Percentiles rank a stretch among this genome's conserved stretches.
phyloP scores from a whole-genome alignment of 1,140 invertebrate species.

The Hycleus cichorii region DNA sequence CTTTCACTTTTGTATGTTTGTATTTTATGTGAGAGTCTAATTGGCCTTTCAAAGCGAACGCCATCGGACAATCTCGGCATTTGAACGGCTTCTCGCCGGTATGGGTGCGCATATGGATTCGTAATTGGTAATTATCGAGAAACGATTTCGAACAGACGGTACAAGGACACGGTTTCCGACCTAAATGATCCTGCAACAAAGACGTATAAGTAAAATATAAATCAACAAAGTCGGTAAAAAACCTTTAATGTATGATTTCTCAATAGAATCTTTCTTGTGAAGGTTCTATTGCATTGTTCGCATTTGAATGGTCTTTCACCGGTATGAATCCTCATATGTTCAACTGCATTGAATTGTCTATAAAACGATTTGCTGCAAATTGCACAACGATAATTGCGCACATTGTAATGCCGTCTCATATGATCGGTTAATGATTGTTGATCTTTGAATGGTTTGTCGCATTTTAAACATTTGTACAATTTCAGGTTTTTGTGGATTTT shows the following conservation, averaged over 20 bases:
- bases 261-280: conserved; percentile 7
- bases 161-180: conserved; percentile 5
- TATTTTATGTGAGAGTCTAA: conserved; percentile 15
- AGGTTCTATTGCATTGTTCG: conserved; percentile 7
- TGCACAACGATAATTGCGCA: conserved; percentile 12
- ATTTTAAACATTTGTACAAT: conserved; percentile 15
- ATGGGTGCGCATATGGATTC: conserved; percentile 12
- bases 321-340: conserved; percentile 17
- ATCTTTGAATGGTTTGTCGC: conserved; percentile 12
- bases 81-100: conserved; percentile 14
- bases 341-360: conserved; percentile 8
- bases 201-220: neutral
- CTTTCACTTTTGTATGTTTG: conserved; percentile 15
- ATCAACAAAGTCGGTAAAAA: neutral
- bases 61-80: conserved; percentile 7
- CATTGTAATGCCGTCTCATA: conserved; percentile 7
- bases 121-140: conserved; percentile 8
- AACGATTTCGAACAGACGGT: conserved; percentile 8
- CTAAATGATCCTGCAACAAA: conserved; percentile 5
- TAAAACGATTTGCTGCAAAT: conserved; percentile 15
- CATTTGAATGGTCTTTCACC: conserved; percentile 16
- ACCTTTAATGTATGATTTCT: conserved; percentile 13
- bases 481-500: conserved; percentile 3
- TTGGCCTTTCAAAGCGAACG: conserved; percentile 9
- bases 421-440: conserved; percentile 8